Percentiles rank a stretch among this genome's conserved stretches.
Conservation (phyloP, 2,888 invertebrate species). For the Acanthosepion lycidas region DNA sequence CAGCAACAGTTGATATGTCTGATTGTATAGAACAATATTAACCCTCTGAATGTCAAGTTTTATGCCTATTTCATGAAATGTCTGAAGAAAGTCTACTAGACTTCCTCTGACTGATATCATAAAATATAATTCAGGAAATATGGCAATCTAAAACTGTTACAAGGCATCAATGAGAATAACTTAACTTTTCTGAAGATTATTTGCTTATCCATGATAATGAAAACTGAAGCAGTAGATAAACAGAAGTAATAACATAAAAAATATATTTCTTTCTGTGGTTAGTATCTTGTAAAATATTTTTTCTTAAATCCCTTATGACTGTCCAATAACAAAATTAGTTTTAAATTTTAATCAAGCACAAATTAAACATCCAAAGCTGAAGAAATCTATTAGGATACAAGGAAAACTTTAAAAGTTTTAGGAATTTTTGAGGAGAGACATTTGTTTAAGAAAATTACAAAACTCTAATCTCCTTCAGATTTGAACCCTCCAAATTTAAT, state of each 20-base stretch:
- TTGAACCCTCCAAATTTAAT: too few species aligned
- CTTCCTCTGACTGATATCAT: not conserved
- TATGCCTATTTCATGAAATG: not conserved
- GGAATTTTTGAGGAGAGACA: too few species aligned
- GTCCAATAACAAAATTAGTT: not conserved
- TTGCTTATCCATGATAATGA: not conserved
- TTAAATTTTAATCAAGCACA: not conserved
- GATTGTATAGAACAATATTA: not conserved
- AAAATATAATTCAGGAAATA: not conserved
- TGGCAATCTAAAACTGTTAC: not conserved
- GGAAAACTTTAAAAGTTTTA: too few species aligned
- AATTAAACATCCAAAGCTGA: not conserved
- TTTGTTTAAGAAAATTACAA: too few species aligned
- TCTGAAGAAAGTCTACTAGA: not conserved
- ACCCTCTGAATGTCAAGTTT: not conserved
- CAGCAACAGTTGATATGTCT: conserved; percentile 33
- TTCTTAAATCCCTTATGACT: not conserved
- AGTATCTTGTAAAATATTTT: not conserved
- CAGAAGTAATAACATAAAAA: not conserved
- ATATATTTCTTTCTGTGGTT: not conserved
- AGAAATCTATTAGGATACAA: not conserved
- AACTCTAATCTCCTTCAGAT: too few species aligned
- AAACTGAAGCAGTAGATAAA: not conserved
- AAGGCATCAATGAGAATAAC: not conserved
- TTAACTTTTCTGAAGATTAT: not conserved